phyloP scores from a whole-genome alignment of 2,888 invertebrate species.

The Cantharis lateralis region DNA sequence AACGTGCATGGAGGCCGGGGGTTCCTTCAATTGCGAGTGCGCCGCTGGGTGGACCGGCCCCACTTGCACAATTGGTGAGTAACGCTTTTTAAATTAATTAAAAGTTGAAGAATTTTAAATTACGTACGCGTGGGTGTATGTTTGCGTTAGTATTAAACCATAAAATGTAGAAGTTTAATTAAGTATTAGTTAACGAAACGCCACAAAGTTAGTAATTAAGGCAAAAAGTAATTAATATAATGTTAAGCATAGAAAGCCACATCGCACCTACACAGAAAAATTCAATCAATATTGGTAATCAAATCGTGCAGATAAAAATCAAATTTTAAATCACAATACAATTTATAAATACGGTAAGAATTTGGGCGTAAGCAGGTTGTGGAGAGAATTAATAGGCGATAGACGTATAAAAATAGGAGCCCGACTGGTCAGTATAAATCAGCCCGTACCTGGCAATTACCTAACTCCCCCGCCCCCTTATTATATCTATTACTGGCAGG shows the following conservation, averaged over 20 bases:
- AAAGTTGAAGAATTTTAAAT: slow-evolving; percentile 5
- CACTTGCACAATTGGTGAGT: slow-evolving; percentile 75
- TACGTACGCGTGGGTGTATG: neutral
- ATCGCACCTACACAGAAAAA: slow-evolving; percentile 41
- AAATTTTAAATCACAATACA: slow-evolving; percentile 29
- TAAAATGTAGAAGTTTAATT: slow-evolving; percentile 11
- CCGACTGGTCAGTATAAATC: slow-evolving; percentile 51
- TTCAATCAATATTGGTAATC: slow-evolving; percentile 31
- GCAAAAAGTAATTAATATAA: slow-evolving; percentile 23
- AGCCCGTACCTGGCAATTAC: slow-evolving; percentile 56
- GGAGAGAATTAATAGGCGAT: slow-evolving; percentile 41
- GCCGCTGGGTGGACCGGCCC: slow-evolving; percentile 83
- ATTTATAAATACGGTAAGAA: slow-evolving; percentile 33
- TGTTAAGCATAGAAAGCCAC: slow-evolving; percentile 33
- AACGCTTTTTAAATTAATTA: neutral
- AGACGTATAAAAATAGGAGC: slow-evolving; percentile 43
- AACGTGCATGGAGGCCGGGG: slow-evolving; percentile 63
- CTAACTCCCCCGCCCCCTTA: slow-evolving; percentile 55
- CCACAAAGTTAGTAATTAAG: slow-evolving; percentile 16
- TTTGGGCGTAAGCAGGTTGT: slow-evolving; percentile 36
- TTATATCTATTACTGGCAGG: slow-evolving; percentile 58
- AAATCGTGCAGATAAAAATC: slow-evolving; percentile 27
- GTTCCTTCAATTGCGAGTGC: slow-evolving; percentile 77
- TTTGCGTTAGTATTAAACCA: neutral
- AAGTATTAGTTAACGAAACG: slow-evolving; percentile 10